Evolutionary conservation across 2,113 vertebrate species (phyloP), one percentile per base, ranked within the genome.

Genomic region (Corydoras sp.): DNA sequence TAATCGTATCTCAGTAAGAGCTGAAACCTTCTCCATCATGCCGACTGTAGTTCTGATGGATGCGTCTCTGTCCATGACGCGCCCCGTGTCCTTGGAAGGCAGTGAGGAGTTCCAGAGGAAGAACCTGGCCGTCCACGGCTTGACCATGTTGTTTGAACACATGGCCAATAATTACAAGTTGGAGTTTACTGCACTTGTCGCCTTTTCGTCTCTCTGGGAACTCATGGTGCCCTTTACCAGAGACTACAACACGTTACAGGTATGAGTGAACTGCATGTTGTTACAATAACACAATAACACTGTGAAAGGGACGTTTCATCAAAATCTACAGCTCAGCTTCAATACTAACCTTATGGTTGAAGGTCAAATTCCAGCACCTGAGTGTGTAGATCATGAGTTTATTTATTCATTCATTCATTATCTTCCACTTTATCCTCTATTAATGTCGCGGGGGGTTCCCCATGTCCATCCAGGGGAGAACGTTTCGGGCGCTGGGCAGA

Each of bases 121-220:
- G 69, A 95, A 97, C 77, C 85, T 99, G 74, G 97, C 97, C 0
- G 92, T 94, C 10, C 95, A 98, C 11, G 97, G 96, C 32, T 87
- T 99, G 4, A 98, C 96, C 0, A 98, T 98, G 95, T 84, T 99
- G 10, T 99, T 99, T 76, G 96, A 99, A 82, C 97, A 99, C 84
- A 98, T 99, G 96, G 95, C 95, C 0, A 94, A 94, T 61, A 98
- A 96, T 83, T 99, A 98, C 86, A 94, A 93, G 69, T 79, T 99
- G 79, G 97, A 99, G 82, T 99, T 99, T 78, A 98, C 97, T 0
- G 86, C 95, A 9, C 75, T 99, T 9, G 92, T 99, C 75, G 93
- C 96, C 8, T 99, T 99, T 48, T 99, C 97, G 0, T 99, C 96
- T 0, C 92, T 98, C 14, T 99, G 94, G 94, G 95, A 99, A 76